Conservation (phyloP, 2,888 invertebrate genomes). For the Trilocha varians region DNA sequence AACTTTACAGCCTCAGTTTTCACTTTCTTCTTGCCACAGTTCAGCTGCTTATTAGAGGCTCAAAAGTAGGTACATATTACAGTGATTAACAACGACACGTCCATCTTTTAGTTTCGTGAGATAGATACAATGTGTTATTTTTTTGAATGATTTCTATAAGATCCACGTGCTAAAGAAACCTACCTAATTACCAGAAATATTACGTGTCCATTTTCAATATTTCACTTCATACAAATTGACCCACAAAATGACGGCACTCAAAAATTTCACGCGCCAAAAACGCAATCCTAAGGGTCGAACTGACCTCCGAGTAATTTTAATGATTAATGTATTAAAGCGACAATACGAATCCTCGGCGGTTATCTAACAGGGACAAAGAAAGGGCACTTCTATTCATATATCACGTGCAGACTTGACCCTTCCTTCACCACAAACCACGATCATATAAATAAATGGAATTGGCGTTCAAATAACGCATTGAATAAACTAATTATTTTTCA, state of each 20-base stretch:
- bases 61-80: no score
- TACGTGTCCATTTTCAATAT: neutral
- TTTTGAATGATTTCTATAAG: no score
- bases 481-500: no score
- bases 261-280: constrained; percentile 5
- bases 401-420: constrained; percentile 66
- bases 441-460: constrained; percentile 18
- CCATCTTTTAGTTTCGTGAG: no score
- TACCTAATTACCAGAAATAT: no score
- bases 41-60: no score
- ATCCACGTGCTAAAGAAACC: no score
- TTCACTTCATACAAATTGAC: constrained; percentile 1
- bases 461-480: constrained; percentile 8
- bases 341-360: constrained; percentile 47
- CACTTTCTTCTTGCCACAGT: no score
- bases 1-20: no score
- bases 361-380: constrained; percentile 50
- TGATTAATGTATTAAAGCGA: constrained; percentile 51
- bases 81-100: no score
- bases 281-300: constrained; percentile 24
- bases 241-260: neutral
- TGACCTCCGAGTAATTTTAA: constrained; percentile 39
- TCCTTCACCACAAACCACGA: constrained; percentile 27
- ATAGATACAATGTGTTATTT: no score
- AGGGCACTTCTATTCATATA: constrained; percentile 58